Evolutionary conservation across 2,888 invertebrate species (phyloP).

Genomic region (Idaea biselata): DNA sequence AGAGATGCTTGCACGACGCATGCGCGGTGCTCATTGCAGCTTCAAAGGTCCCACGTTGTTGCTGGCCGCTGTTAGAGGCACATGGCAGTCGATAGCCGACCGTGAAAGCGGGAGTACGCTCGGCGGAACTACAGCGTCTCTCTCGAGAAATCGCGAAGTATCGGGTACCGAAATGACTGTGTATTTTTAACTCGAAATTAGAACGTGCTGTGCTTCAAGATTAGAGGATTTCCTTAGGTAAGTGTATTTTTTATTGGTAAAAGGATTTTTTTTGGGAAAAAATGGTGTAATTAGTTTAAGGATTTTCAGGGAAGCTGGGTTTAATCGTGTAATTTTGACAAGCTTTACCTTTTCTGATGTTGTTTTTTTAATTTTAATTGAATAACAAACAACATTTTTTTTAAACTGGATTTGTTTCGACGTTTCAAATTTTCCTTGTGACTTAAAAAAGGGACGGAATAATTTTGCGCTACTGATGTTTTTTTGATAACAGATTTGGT

Average conservation of each 20-base stretch:
- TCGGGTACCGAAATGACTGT: constrained; percentile 34
- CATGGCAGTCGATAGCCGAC: constrained; percentile 67
- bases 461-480: not conserved
- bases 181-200: constrained; percentile 25
- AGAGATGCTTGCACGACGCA: constrained; percentile 65
- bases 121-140: constrained; percentile 22
- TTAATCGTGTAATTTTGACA: constrained; percentile 23
- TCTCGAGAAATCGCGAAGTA: constrained; percentile 27
- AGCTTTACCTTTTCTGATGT: constrained; percentile 19
- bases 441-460: not conserved
- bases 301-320: constrained; percentile 30
- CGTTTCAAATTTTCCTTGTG: not conserved
- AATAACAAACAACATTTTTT: not conserved
- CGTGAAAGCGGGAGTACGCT: constrained; percentile 44
- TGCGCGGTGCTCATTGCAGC: constrained; percentile 67
- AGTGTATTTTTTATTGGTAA: constrained; percentile 32
- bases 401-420: not conserved
- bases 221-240: constrained; percentile 39
- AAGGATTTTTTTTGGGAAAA: constrained; percentile 26
- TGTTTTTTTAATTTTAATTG: constrained; percentile 10
- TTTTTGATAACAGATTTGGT: not conserved
- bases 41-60: constrained; percentile 51
- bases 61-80: constrained; percentile 40
- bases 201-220: constrained; percentile 35
- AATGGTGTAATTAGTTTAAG: constrained; percentile 34